Percentiles rank a stretch among this genome's conserved stretches.
Evolutionary conservation across 1,140 invertebrate species (phyloP).

Genomic region (Apis cerana): DNA sequence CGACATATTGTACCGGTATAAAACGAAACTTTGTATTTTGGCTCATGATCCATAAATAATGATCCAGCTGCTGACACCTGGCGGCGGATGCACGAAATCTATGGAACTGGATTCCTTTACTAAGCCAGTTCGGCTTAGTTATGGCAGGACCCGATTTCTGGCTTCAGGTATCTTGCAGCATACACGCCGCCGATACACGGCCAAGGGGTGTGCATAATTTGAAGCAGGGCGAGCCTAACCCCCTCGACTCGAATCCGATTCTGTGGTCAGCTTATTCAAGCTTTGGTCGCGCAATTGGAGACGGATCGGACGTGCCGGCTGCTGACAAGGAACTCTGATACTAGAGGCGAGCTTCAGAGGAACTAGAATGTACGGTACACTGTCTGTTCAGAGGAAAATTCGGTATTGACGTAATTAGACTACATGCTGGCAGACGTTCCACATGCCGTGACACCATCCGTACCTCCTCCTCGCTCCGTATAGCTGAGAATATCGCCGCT

Average conservation of each 20-base stretch:
- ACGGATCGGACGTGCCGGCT: conserved; percentile 52
- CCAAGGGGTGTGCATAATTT: conserved; percentile 55
- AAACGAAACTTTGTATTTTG: too few species aligned
- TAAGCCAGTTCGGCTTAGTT: not conserved
- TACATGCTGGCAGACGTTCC: conserved; percentile 51
- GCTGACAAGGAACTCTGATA: conserved; percentile 60
- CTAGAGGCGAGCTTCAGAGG: conserved; percentile 51
- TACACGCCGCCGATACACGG: conserved; percentile 36
- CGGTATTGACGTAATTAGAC: conserved; percentile 63
- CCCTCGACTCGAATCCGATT: conserved; percentile 53
- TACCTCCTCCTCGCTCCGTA: not conserved
- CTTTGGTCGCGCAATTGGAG: conserved; percentile 59
- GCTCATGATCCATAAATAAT: not conserved
- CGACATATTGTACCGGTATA: too few species aligned
- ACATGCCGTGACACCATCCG: conserved; percentile 47
- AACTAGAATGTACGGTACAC: conserved; percentile 45
- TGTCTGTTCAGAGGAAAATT: conserved; percentile 55
- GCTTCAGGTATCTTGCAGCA: conserved; percentile 29
- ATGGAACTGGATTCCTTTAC: not conserved
- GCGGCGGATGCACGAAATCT: not conserved
- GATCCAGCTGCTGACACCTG: not conserved
- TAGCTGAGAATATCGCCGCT: conserved; percentile 12
- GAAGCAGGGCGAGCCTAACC: conserved; percentile 29
- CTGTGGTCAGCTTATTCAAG: conserved; percentile 60
- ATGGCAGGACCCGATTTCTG: not conserved